A percentile compares a stretch with the other conserved stretches of the same genome.
phyloP scores from a whole-genome alignment of 1,140 invertebrate species.

The Trypoxylus dichotomus region DNA sequence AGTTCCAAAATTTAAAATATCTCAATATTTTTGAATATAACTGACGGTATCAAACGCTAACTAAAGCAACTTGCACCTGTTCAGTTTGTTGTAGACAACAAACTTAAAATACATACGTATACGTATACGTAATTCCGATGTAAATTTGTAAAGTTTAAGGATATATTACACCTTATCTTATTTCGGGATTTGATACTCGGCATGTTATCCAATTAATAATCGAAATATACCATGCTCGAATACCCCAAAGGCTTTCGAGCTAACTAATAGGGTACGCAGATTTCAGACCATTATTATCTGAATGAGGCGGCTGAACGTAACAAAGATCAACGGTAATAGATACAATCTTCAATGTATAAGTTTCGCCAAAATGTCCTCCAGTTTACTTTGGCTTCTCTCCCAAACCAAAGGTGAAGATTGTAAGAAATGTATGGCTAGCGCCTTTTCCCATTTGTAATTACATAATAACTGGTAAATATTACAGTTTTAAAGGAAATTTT shows the following conservation, averaged over 20 bases:
- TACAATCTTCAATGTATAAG: not conserved
- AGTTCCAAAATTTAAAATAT: too few species aligned
- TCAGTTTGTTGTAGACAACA: not conserved
- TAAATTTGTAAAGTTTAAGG: not conserved
- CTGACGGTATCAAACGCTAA: too few species aligned
- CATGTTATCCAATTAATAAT: constrained; percentile 1
- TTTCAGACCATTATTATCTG: not conserved
- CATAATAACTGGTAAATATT: too few species aligned
- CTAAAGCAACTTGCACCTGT: not conserved
- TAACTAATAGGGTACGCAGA: not conserved
- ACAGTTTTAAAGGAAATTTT: too few species aligned
- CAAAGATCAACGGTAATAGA: not conserved
- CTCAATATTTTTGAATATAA: too few species aligned
- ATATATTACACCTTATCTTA: not conserved
- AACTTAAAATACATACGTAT: not conserved
- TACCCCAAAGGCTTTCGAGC: not conserved
- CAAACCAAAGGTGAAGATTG: not conserved
- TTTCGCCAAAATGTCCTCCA: not conserved
- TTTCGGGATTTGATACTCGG: not conserved
- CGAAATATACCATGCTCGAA: not conserved
- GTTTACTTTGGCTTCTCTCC: not conserved
- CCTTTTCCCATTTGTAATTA: too few species aligned
- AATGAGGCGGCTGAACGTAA: not conserved
- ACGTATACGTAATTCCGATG: not conserved
- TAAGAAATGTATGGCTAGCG: too few species aligned